Evolutionary conservation across 2,797 vertebrate species (phyloP).

Genomic region (Phrynocephalus guinanensis): DNA sequence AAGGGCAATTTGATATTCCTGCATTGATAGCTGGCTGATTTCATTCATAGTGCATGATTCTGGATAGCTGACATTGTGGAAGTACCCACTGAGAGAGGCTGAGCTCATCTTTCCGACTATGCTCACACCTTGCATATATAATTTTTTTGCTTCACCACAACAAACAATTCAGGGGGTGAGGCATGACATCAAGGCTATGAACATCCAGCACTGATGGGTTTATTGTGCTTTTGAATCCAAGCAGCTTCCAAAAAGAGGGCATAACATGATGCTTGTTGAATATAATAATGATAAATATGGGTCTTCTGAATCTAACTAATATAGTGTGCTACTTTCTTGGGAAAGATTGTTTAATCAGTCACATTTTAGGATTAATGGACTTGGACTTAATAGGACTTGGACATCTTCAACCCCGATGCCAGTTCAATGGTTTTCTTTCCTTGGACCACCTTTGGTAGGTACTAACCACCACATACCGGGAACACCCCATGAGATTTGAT

Average conservation of each 20-base stretch:
- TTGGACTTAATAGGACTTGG: too few relatives aligned
- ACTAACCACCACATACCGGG: too few relatives aligned
- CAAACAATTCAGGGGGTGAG: conserved; percentile 17
- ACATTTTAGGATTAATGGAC: conserved; percentile 18
- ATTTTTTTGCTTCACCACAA: conserved; percentile 23
- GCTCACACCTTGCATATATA: conserved; percentile 20
- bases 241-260: conserved; percentile 1
- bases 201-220: conserved; percentile 30
- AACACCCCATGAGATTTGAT: too few relatives aligned
- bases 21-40: background rate
- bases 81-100: conserved; percentile 39
- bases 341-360: conserved; percentile 30
- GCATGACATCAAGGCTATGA: conserved; percentile 4
- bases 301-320: conserved; percentile 18
- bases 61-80: conserved; percentile 19
- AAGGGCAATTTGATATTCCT: background rate
- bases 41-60: conserved; percentile 16
- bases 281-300: conserved; percentile 12
- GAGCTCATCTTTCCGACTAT: conserved; percentile 50
- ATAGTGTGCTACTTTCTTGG: conserved; percentile 18
- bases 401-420: too few relatives aligned
- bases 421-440: too few relatives aligned
- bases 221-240: conserved; percentile 30
- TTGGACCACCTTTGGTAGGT: too few relatives aligned
- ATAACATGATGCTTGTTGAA: conserved; percentile 41